These are phyloP conservation scores for Chiloscyllium punctatum DNA, from an alignment of 2,797 vertebrate genomes.

Conservation along the genomic window DNA sequence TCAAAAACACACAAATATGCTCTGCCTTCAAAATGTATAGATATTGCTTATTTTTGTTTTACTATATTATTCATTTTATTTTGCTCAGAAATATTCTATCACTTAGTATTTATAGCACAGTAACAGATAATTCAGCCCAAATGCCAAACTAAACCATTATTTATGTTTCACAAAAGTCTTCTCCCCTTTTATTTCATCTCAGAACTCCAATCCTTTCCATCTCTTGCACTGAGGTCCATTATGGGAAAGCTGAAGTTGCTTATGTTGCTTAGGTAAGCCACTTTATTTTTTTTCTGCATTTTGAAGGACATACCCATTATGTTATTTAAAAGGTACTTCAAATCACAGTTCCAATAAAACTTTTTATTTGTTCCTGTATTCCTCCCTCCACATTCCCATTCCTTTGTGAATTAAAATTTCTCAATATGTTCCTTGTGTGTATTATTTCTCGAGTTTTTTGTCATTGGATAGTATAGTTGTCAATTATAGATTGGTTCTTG, in stretches of 20 bases:
- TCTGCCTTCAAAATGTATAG: not conserved
- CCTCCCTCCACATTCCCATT: not conserved
- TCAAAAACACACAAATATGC: not conserved
- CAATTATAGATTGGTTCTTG: not conserved
- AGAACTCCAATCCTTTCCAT: not conserved
- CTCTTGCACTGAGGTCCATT: not conserved
- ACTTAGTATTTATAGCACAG: not conserved
- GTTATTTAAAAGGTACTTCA: not conserved
- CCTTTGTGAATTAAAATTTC: not conserved
- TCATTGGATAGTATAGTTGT: not conserved
- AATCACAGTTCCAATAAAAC: not conserved
- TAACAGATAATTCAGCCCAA: not conserved
- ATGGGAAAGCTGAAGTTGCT: too few relatives aligned
- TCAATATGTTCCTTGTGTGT: not conserved
- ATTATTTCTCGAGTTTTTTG: not conserved
- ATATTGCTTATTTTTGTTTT: not conserved
- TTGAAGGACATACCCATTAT: not conserved
- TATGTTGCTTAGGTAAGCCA: not conserved
- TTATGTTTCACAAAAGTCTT: not conserved
- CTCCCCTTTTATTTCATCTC: not conserved
- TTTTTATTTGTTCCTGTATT: not conserved
- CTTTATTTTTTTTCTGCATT: not conserved
- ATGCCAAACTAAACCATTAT: too few relatives aligned
- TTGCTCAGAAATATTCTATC: not conserved
- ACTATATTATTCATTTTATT: not conserved